Base-by-base conservation (phyloP, 2,888 invertebrate genomes). In the Tetragonula carbonaria region DNA sequence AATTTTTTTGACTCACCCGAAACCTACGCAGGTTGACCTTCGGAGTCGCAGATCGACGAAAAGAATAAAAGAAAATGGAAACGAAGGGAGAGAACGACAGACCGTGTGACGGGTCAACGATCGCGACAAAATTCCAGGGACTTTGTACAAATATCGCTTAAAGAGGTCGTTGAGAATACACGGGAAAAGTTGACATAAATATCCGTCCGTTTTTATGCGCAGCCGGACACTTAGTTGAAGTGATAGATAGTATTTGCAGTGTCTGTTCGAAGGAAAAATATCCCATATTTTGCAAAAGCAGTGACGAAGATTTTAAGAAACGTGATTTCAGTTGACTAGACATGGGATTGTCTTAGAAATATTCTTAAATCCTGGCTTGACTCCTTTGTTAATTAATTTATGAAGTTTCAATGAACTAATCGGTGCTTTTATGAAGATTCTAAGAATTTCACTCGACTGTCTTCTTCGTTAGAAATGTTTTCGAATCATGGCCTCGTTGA, bases 11-110 rank as follows among this genome's bases (percentile, higher is more conserved):
- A 68, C 23, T 16, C 55, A 55, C n/a, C 57, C 21, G 11, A 33
- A 53, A 16, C 50, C 23, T 33, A 53, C 71, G 13, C 33, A 16
- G 67, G 21, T 13, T 62, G 83, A 70, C 83, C 83, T 87, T 87
- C 83, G 78, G 78, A 68, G 80, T 59, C 18, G 50, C 13, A 53
- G 28, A 66, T 59, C 67, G 53, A 18, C 33, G 28, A 82, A 74
- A 73, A 13, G 62, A 63, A 72, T 38, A 81, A 57, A 72, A 68
- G 63, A 65, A 68, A 62, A 76, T 18, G 50, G 53, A 67, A 77
- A 70, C 67, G 65, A 67, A 53, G 77, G 57, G 63, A 75, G 70
- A 57, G 76, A 59, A 65, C 45, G 13, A 14, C 71, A 67, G 67
- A 13, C 80, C 67, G 63, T 66, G 8, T 23, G 33, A 38, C 21